phyloP scores from a whole-genome alignment of 2,888 invertebrate genomes.

The Cantharis rustica region DNA sequence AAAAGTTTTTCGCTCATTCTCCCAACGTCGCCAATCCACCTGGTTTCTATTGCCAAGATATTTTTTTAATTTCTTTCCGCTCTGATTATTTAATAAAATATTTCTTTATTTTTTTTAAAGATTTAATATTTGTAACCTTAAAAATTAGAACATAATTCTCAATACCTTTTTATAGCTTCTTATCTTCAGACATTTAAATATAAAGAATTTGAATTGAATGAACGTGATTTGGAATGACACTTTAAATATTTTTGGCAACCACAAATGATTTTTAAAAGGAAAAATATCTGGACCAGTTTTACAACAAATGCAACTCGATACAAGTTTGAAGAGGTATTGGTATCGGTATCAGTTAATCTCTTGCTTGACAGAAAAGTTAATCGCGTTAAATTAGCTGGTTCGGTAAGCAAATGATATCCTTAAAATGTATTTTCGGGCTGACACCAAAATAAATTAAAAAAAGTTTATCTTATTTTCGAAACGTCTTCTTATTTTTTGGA shows the following conservation, averaged over 20 bases:
- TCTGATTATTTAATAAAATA: neutral
- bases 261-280: neutral
- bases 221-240: neutral
- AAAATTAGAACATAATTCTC: neutral
- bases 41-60: too few species aligned
- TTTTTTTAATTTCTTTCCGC: neutral
- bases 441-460: neutral
- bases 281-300: slow-evolving; percentile 14
- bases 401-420: slow-evolving; percentile 35
- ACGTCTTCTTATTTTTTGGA: neutral
- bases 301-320: slow-evolving; percentile 21
- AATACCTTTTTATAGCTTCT: neutral
- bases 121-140: neutral
- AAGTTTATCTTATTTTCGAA: neutral
- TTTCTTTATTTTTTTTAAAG: neutral
- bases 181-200: neutral
- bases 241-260: slow-evolving; percentile 2
- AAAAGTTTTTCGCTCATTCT: too few species aligned
- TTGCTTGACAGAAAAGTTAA: slow-evolving; percentile 49
- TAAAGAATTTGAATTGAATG: neutral
- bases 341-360: slow-evolving; percentile 47
- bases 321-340: slow-evolving; percentile 41
- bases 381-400: slow-evolving; percentile 49
- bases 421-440: neutral
- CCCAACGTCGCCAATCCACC: too few species aligned